These are phyloP conservation scores for Acanthisitta chloris DNA, from an alignment of 2,113 vertebrate genomes.

Conservation along the genomic window DNA sequence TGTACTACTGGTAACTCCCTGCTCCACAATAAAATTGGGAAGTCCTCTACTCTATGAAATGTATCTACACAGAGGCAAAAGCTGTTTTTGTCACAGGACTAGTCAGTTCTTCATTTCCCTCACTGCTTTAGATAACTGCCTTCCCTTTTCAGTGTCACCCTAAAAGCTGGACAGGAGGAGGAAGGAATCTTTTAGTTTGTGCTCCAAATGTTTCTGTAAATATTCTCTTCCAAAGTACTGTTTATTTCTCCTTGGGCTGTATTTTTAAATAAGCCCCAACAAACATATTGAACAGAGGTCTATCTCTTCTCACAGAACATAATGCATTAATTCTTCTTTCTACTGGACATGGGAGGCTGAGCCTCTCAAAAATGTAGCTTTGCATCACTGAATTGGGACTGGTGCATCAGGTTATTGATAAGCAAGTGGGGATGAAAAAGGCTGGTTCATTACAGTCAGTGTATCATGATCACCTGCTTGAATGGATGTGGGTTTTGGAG, in stretches of 20 bases:
- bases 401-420: background rate
- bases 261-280: background rate
- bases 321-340: background rate
- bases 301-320: background rate
- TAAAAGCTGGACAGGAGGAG: background rate
- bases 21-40: background rate
- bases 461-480: background rate
- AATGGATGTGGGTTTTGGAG: background rate
- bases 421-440: background rate
- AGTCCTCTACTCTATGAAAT: background rate
- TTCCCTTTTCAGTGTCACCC: background rate
- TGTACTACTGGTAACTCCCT: background rate
- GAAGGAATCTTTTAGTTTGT: background rate
- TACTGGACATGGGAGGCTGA: background rate
- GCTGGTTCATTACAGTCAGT: background rate
- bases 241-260: background rate
- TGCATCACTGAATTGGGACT: background rate
- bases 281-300: background rate
- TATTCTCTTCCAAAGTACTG: background rate
- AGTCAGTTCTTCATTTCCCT: background rate
- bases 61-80: background rate
- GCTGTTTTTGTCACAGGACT: background rate
- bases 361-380: background rate
- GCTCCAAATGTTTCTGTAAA: background rate
- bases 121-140: background rate